Evolutionary conservation across 2,113 vertebrate species (phyloP).

Genomic region (Chelonoidis abingdonii): DNA sequence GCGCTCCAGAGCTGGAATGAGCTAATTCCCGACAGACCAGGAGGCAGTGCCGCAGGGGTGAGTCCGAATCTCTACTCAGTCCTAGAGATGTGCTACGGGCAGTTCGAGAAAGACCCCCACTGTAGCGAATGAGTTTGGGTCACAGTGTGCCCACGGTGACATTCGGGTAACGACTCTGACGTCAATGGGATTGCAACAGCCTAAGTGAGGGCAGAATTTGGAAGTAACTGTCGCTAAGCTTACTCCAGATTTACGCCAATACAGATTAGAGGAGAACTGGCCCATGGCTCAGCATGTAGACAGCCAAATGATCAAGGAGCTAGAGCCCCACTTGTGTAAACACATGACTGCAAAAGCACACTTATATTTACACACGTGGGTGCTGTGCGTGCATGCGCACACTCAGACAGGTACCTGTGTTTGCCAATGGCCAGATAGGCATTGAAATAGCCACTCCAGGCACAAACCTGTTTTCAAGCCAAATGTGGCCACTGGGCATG

Average conservation of each 20-base stretch:
- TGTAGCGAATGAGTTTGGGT: background rate
- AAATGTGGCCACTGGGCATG: background rate
- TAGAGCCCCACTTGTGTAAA: background rate
- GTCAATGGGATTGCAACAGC: background rate
- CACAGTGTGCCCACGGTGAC: background rate
- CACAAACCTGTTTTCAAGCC: no score
- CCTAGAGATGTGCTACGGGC: background rate
- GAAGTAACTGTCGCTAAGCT: background rate
- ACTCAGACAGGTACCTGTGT: background rate
- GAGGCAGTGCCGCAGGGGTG: no score
- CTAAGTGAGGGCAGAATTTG: background rate
- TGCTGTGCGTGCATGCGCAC: no score
- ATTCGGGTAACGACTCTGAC: background rate
- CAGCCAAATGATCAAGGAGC: background rate
- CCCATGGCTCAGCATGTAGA: background rate
- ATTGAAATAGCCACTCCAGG: rapidly evolving
- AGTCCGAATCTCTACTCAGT: no score
- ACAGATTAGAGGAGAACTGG: background rate
- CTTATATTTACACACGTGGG: background rate
- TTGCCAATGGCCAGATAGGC: background rate
- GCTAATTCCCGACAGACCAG: no score
- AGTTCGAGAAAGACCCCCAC: background rate
- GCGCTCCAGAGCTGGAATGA: no score
- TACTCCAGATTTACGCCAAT: background rate
- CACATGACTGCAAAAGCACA: background rate